Percentiles rank a stretch among this genome's conserved stretches.
Evolutionary conservation across 2,888 invertebrate genomes (phyloP).

Genomic region (Sicus ferrugineus): DNA sequence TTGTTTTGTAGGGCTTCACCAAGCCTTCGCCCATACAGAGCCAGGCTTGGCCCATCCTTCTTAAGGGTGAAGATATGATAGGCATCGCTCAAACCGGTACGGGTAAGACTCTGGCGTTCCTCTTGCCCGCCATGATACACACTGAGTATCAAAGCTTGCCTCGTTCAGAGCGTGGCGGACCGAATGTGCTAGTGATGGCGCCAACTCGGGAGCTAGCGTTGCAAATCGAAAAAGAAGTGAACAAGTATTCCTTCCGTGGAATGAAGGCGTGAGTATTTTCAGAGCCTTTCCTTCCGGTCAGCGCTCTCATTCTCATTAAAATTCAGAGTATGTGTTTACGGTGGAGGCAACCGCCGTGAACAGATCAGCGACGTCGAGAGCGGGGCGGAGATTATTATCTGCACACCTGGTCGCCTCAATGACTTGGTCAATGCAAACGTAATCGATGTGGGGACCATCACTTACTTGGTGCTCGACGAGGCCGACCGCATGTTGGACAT

Average conservation of each 20-base stretch:
- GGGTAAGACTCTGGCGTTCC: conserved; percentile 93
- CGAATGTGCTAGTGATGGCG: conserved; percentile 87
- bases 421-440: conserved; percentile 80
- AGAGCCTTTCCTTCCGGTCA: not conserved
- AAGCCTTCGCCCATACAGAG: conserved; percentile 91
- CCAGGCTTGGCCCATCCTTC: conserved; percentile 93
- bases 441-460: conserved; percentile 80
- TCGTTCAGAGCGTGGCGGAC: conserved; percentile 76
- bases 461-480: conserved; percentile 92
- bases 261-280: conserved; percentile 75
- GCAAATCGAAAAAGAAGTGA: conserved; percentile 91
- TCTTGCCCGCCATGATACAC: conserved; percentile 92
- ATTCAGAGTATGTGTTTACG: conserved; percentile 84
- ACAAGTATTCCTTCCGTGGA: conserved; percentile 86
- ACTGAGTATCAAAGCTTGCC: conserved; percentile 86
- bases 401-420: conserved; percentile 92
- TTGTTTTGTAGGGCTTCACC: conserved; percentile 68
- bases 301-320: not conserved
- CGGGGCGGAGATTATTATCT: conserved; percentile 95
- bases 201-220: conserved; percentile 93
- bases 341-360: conserved; percentile 82
- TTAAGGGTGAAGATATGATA: conserved; percentile 91
- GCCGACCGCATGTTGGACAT: conserved; percentile 88
- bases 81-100: conserved; percentile 97
- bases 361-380: conserved; percentile 78